phyloP scores from a whole-genome alignment of 2,113 vertebrate species.

The Centropus bengalensis region DNA sequence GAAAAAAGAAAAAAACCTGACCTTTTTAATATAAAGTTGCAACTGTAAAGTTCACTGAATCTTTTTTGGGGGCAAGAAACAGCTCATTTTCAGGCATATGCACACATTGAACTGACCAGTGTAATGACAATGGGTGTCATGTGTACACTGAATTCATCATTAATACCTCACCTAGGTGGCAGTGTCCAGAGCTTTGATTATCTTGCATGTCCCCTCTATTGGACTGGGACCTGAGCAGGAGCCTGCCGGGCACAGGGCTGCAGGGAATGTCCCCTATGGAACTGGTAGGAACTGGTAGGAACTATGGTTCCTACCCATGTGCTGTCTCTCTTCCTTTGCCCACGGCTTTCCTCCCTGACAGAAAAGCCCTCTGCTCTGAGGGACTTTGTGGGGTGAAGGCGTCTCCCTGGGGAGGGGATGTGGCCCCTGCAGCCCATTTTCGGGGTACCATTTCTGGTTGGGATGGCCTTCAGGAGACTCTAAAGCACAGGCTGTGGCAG shows the following conservation, averaged over 20 bases:
- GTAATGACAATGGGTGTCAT: background rate
- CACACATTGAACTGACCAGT: background rate
- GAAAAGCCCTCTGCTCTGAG: background rate
- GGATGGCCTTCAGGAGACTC: background rate
- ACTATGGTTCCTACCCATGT: accelerated
- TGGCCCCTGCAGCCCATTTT: background rate
- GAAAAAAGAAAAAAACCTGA: accelerated
- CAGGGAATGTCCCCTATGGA: accelerated
- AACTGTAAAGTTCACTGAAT: background rate
- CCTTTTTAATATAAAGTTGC: background rate
- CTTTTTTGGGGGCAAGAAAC: background rate
- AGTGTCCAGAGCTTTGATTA: background rate
- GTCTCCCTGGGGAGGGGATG: background rate
- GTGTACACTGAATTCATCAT: background rate
- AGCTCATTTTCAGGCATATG: background rate
- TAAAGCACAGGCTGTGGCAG: accelerated
- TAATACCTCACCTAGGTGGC: background rate
- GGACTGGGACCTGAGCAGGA: background rate
- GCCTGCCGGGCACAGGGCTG: accelerated
- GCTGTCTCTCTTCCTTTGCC: accelerated
- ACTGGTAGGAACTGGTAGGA: too few relatives aligned
- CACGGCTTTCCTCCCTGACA: background rate
- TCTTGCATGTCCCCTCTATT: accelerated
- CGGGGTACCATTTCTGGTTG: background rate
- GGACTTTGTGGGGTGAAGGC: background rate